These are phyloP conservation scores for Nannobrachium achirus DNA, from an alignment of 2,113 vertebrate genomes.

Conservation along the genomic window DNA sequence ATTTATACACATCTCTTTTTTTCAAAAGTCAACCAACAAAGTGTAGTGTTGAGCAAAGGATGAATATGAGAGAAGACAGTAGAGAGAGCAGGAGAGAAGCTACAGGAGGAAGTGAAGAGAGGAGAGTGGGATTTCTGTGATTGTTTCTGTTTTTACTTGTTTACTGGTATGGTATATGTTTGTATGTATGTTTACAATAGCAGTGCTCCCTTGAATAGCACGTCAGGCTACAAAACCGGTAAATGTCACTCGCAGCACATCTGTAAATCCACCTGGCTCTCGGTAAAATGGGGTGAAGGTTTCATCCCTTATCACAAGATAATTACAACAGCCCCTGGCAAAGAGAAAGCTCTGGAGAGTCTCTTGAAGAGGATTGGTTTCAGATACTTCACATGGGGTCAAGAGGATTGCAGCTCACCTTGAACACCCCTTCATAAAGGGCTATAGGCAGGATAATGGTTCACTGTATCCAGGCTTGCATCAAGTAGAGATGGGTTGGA, in stretches of 20 bases:
- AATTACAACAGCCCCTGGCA: neutral
- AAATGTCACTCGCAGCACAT: conserved; percentile 5
- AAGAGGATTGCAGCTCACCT: conserved; percentile 29
- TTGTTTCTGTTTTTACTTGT: conserved; percentile 18
- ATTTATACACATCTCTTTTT: conserved; percentile 20
- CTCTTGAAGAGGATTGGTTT: conserved; percentile 10
- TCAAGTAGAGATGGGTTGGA: conserved; percentile 14
- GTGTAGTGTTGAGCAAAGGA: conserved; percentile 3
- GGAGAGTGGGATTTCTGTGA: conserved; percentile 1
- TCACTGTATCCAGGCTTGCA: conserved; percentile 26
- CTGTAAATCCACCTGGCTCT: neutral
- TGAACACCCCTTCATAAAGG: conserved; percentile 23
- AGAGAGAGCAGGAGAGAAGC: neutral
- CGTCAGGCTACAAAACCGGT: neutral
- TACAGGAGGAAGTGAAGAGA: conserved; percentile 21
- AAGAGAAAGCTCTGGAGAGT: conserved; percentile 9
- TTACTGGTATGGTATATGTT: too few species aligned
- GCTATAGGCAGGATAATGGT: conserved; percentile 13
- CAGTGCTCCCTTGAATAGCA: conserved; percentile 2
- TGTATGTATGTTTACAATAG: too few species aligned
- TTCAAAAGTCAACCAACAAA: conserved; percentile 30
- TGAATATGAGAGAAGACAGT: conserved; percentile 6
- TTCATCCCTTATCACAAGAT: conserved; percentile 3
- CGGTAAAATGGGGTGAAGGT: conserved; percentile 14
- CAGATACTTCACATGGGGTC: conserved; percentile 5